Conservation (phyloP, 1,140 invertebrate genomes). For the Heterodera schachtii region DNA sequence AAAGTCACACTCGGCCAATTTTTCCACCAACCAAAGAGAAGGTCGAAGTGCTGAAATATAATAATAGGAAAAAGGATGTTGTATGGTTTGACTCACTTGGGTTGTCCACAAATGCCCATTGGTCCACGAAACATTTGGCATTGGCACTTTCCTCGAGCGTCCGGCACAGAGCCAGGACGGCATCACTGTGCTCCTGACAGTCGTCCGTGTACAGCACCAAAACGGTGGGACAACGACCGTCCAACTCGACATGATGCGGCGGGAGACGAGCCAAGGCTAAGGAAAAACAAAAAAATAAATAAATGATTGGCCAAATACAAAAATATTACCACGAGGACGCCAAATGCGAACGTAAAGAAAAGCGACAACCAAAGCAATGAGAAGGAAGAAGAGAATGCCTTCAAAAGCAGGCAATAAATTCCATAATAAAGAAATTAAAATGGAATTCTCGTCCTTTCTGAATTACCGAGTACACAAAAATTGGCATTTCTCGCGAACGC, state of each 20-base stretch:
- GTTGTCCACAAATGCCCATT: conserved; percentile 34
- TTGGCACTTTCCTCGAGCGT: conserved; percentile 42
- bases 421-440: background rate
- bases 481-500: conserved; percentile 16
- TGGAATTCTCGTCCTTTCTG: conserved; percentile 1
- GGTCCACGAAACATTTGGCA: conserved; percentile 46
- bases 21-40: conserved; percentile 45
- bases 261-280: conserved; percentile 30
- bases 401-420: conserved; percentile 21
- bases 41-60: conserved; percentile 31
- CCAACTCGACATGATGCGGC: conserved; percentile 39
- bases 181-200: conserved; percentile 45
- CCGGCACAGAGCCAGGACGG: conserved; percentile 44
- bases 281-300: background rate
- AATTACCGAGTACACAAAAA: conserved; percentile 29
- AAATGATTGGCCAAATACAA: background rate
- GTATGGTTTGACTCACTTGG: conserved; percentile 34
- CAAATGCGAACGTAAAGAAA: conserved; percentile 38
- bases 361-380: conserved; percentile 22
- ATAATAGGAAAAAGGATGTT: background rate
- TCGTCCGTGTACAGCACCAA: conserved; percentile 61
- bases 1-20: conserved; percentile 39
- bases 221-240: conserved; percentile 40
- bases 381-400: conserved; percentile 30
- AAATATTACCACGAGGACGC: background rate